Conservation (phyloP, 1,140 invertebrate species). For the Agrypnia vestita region DNA sequence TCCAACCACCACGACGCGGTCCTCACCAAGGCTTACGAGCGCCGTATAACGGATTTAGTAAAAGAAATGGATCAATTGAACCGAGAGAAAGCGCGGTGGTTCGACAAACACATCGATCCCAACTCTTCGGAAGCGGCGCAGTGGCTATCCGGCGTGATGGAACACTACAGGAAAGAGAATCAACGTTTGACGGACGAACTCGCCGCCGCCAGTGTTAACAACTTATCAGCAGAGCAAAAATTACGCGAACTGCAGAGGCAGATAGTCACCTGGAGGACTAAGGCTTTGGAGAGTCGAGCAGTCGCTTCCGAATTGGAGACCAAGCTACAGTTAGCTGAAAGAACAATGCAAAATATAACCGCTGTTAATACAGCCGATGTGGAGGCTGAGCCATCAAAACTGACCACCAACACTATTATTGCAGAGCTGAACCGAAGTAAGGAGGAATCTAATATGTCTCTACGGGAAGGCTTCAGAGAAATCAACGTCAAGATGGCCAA, state of each 20-base stretch:
- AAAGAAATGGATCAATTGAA: slow-evolving; percentile 54
- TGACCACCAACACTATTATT: not conserved
- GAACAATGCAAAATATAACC: slow-evolving; percentile 6
- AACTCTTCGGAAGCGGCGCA: slow-evolving; percentile 51
- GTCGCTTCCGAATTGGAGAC: slow-evolving; percentile 51
- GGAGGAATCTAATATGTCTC: slow-evolving; percentile 2
- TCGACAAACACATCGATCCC: slow-evolving; percentile 51
- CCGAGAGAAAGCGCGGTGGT: slow-evolving; percentile 58
- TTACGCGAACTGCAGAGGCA: slow-evolving; percentile 55
- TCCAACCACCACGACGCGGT: slow-evolving; percentile 57
- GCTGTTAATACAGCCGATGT: slow-evolving; percentile 4
- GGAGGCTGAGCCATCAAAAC: not conserved
- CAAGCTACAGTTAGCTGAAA: slow-evolving; percentile 47
- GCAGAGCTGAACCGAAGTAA: not conserved
- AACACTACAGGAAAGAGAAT: slow-evolving; percentile 59
- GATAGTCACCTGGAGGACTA: slow-evolving; percentile 56
- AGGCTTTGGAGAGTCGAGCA: slow-evolving; percentile 55
- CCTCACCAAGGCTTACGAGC: slow-evolving; percentile 54
- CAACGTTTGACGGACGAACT: slow-evolving; percentile 45
- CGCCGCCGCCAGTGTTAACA: slow-evolving; percentile 53
- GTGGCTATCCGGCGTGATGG: slow-evolving; percentile 58
- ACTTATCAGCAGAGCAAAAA: slow-evolving; percentile 56
- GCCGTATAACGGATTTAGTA: slow-evolving; percentile 57
- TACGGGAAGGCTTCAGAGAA: slow-evolving; percentile 31
- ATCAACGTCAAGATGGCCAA: slow-evolving; percentile 34